phyloP scores from a whole-genome alignment of 1,140 invertebrate species.

The Asbolus verrucosus region DNA sequence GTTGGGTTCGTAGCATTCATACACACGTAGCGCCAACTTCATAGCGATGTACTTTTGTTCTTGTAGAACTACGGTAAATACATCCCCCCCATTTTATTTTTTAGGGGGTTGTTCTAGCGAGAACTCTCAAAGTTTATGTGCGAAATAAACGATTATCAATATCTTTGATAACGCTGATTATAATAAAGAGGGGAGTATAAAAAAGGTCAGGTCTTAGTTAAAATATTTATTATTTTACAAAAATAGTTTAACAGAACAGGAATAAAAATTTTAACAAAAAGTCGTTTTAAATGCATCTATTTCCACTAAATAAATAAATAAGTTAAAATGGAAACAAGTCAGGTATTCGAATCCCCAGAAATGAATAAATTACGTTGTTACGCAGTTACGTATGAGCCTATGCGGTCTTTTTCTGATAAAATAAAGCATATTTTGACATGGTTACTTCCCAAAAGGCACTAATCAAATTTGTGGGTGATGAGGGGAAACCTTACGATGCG shows the following conservation, averaged over 20 bases:
- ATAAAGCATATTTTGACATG: background rate
- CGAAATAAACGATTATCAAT: no score
- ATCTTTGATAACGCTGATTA: no score
- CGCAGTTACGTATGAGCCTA: constrained; percentile 11
- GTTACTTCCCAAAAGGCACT: constrained; percentile 41
- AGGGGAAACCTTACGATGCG: constrained; percentile 92
- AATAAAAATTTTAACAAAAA: constrained; percentile 6
- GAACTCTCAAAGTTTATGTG: no score
- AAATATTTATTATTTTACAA: constrained; percentile 33
- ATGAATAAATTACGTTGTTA: constrained; percentile 19
- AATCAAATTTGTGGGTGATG: constrained; percentile 77
- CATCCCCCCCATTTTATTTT: no score
- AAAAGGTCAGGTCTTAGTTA: no score
- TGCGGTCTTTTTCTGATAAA: background rate
- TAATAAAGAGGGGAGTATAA: no score
- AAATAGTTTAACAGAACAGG: constrained; percentile 14
- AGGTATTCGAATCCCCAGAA: constrained; percentile 21
- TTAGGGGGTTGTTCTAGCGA: no score
- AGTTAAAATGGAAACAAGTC: constrained; percentile 23
- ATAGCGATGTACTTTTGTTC: no score
- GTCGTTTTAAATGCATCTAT: constrained; percentile 28
- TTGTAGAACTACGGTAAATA: no score
- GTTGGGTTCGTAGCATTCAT: no score
- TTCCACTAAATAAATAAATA: constrained; percentile 33
- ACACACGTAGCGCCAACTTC: no score